Conservation (phyloP, 2,113 vertebrate species). For the Heterotilapia buettikoferi region DNA sequence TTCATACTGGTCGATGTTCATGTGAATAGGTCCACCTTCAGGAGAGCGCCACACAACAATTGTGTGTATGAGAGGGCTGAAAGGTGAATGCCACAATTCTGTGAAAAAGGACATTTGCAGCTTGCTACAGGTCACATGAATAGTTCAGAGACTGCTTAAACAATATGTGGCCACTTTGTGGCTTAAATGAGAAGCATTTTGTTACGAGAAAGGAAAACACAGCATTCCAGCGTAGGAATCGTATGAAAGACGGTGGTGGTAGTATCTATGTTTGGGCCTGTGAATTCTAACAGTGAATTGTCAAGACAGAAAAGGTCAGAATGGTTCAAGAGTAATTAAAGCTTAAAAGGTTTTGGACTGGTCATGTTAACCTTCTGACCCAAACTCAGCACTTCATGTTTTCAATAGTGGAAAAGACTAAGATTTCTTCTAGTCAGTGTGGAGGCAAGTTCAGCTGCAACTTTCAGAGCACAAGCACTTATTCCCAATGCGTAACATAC, state of each 20-base stretch:
- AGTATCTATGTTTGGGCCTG: background rate
- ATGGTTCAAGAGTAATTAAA: background rate
- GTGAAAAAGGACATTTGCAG: background rate
- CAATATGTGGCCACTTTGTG: background rate
- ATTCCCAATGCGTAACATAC: background rate
- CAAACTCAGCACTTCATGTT: background rate
- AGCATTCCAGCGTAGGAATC: background rate
- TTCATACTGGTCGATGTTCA: background rate
- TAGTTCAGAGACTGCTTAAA: background rate
- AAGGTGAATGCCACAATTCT: background rate
- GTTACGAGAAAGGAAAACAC: background rate
- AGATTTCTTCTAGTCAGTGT: background rate
- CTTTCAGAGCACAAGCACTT: background rate
- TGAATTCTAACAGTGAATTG: background rate
- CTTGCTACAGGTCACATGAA: background rate
- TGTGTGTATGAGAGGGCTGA: background rate
- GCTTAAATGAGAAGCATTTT: background rate
- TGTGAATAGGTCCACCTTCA: background rate
- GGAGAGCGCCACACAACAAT: background rate
- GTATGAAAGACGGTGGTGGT: background rate
- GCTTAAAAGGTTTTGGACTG: background rate
- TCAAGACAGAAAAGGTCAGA: background rate
- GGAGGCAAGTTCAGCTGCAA: background rate
- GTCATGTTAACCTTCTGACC: background rate
- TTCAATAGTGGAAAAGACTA: background rate